Evolutionary conservation across 2,797 vertebrate genomes (phyloP).

Genomic region (Amphiprion clarkii): DNA sequence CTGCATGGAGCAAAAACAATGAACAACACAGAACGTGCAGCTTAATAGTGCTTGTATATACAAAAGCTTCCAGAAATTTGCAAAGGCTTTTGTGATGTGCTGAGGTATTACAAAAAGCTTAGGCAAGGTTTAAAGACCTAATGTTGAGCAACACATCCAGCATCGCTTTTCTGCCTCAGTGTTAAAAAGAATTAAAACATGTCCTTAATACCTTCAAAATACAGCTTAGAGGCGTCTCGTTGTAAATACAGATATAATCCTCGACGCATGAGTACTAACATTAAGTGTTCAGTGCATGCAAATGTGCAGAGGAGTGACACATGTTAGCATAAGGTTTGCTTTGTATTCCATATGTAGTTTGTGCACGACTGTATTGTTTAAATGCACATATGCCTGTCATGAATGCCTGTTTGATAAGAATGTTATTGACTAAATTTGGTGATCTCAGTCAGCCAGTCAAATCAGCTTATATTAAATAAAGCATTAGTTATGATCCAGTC

Average conservation of each 20-base stretch:
- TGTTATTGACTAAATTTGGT: neutral
- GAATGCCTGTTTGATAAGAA: neutral
- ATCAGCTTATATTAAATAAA: neutral
- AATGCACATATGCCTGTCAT: neutral
- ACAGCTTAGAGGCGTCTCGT: constrained; percentile 17
- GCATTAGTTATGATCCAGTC: neutral
- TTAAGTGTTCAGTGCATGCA: constrained; percentile 10
- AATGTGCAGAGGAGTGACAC: constrained; percentile 18
- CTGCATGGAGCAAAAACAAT: constrained; percentile 1
- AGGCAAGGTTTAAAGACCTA: constrained; percentile 40
- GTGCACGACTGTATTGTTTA: neutral
- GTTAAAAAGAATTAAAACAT: constrained; percentile 29
- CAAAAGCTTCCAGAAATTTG: constrained; percentile 11
- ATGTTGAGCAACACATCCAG: constrained; percentile 36
- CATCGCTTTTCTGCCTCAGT: constrained; percentile 22
- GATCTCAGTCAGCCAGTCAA: neutral
- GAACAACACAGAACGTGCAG: neutral
- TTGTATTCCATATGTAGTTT: neutral
- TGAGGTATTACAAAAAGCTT: constrained; percentile 36
- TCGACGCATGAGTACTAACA: constrained; percentile 7
- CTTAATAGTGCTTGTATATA: constrained; percentile 8
- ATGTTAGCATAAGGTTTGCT: neutral
- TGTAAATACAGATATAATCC: constrained; percentile 39
- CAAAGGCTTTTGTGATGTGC: constrained; percentile 7
- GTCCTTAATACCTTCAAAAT: constrained; percentile 35